Evolutionary conservation across 1,140 invertebrate genomes (phyloP), one percentile per base, ranked within the genome.

Genomic region (Plodia interpunctella): DNA sequence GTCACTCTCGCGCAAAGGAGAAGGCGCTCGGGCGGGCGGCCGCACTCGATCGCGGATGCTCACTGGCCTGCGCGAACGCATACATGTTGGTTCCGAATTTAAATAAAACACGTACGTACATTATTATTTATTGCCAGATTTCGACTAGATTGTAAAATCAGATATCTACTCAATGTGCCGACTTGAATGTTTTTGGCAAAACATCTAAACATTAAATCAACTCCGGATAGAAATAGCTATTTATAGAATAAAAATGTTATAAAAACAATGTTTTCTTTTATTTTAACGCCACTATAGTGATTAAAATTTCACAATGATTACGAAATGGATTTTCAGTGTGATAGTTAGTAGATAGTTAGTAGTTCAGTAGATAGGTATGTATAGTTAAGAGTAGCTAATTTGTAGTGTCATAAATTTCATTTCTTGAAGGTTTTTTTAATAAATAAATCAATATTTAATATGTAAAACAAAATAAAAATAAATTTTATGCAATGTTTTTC

Each of bases 121-220:
- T 79, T 83, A 80, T 84, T 85, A 87, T 87, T 87, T 87, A 85
- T 87, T 80, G 74, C 66, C 68, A 76, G 68, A 77, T 74, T 74
- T 79, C 70, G 65, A 59, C 68, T 73, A 69, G 74, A 75, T 70
- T 70, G 70, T 81, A 80, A 81, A 83, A 76, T 72, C 68, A 70
- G 59, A 72, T 76, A 72, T 60, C 55, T 63, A 73, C 60, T 76
- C 68, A 56, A 69, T 68, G 60, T 72, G 28, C 53, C 65, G 60
- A 35, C 56, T 69, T 56, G 68, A 75, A 76, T 76, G 66, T 67
- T 69, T 72, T 74, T n/a, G 75, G 73, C 73, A 70, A 70, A 73
- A 70, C 64, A 73, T 64, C 60, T 19, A 38, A 57, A 57, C 51
- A 57, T 49, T 63, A 68, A 71, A 66, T 73, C 62, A 66, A 49